Evolutionary conservation across 2,797 vertebrate species (phyloP).

Genomic region (Gadopsis bispinosus): DNA sequence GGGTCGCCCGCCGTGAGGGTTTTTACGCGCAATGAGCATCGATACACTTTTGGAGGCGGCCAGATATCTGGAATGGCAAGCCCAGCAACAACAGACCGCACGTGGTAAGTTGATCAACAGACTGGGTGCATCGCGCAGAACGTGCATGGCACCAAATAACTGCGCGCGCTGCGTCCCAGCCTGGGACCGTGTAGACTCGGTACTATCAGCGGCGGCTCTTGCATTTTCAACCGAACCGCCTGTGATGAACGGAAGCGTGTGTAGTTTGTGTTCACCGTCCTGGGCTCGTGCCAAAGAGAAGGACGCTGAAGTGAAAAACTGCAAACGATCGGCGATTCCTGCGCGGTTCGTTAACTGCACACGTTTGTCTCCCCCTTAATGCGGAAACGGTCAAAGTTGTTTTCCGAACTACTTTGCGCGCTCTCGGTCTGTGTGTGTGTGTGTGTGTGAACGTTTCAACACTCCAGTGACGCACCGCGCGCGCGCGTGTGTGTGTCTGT

Average conservation of each 20-base stretch:
- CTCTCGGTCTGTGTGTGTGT: conserved; percentile 48
- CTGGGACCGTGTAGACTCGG: conserved; percentile 10
- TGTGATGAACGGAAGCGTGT: conserved; percentile 32
- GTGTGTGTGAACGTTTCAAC: conserved; percentile 55
- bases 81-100: conserved; percentile 95
- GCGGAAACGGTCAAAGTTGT: conserved; percentile 71
- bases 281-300: conserved; percentile 2
- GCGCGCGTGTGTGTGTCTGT: conserved; percentile 24
- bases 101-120: conserved; percentile 88
- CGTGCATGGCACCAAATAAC: conserved; percentile 9
- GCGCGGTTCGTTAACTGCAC: background rate
- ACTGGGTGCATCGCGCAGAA: conserved; percentile 22
- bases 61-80: conserved; percentile 97
- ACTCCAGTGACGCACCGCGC: conserved; percentile 59
- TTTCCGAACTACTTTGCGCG: conserved; percentile 76
- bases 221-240: conserved; percentile 59
- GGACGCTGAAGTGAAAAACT: background rate
- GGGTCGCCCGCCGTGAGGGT: conserved; percentile 71
- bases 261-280: conserved; percentile 4
- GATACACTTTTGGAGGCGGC: conserved; percentile 96
- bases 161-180: background rate
- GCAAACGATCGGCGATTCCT: background rate
- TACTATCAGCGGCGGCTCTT: conserved; percentile 27
- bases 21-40: conserved; percentile 93
- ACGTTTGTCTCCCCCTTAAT: conserved; percentile 27